Percentiles rank a stretch among this genome's conserved stretches.
Evolutionary conservation across 2,113 vertebrate species (phyloP).

Genomic region (Osmerus eperlanus): DNA sequence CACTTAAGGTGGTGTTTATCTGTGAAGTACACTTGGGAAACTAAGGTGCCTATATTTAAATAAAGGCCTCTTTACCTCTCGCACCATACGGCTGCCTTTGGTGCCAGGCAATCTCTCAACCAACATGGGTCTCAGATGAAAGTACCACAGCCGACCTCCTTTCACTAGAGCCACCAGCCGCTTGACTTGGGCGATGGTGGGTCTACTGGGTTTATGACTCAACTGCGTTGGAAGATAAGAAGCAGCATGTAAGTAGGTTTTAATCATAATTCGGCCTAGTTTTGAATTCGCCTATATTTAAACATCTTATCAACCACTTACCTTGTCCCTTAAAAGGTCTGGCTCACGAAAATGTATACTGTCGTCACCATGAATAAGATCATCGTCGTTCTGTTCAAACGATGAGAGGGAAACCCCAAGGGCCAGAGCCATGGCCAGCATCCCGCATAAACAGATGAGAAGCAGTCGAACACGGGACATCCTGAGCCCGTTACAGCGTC

Average conservation of each 20-base stretch:
- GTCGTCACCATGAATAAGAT: constrained; percentile 10
- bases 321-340: constrained; percentile 45
- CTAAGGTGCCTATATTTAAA: neutral
- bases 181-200: constrained; percentile 66
- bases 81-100: constrained; percentile 73
- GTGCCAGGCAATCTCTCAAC: constrained; percentile 80
- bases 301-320: constrained; percentile 8
- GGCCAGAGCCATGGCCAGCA: constrained; percentile 37
- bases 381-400: constrained; percentile 11
- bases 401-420: constrained; percentile 34
- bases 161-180: constrained; percentile 73
- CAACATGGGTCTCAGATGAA: constrained; percentile 77
- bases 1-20: neutral
- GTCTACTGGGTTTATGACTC: constrained; percentile 70
- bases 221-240: constrained; percentile 38
- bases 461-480: constrained; percentile 36
- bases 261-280: neutral
- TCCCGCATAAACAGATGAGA: constrained; percentile 36
- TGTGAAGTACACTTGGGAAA: too few species aligned
- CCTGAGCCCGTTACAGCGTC: constrained; percentile 18
- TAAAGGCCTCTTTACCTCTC: constrained; percentile 66
- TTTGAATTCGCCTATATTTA: neutral
- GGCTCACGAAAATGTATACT: constrained; percentile 16
- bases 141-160: constrained; percentile 75
- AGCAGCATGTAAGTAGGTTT: neutral